These are phyloP conservation scores for Galago senegalensis DNA, from an alignment of 2,797 vertebrate genomes.

Conservation along the genomic window DNA sequence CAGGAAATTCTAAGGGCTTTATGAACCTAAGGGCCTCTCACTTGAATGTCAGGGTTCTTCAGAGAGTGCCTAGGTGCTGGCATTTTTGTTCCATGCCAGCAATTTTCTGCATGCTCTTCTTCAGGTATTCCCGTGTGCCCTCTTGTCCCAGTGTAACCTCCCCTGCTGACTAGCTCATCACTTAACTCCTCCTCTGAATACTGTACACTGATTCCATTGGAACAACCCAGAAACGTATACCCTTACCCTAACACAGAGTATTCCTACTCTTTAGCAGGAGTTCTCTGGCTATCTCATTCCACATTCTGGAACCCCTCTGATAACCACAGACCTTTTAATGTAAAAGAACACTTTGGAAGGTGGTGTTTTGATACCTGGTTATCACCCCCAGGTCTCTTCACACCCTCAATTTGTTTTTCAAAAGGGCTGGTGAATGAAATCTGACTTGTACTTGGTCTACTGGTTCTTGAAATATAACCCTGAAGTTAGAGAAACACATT, in stretches of 20 bases:
- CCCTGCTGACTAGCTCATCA: neutral
- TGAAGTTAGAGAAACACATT: neutral
- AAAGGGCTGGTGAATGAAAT: neutral
- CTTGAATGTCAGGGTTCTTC: neutral
- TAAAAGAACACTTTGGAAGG: neutral
- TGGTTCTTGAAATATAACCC: neutral
- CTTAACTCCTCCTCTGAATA: neutral
- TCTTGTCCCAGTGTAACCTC: neutral
- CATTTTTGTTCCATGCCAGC: neutral
- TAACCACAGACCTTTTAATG: neutral
- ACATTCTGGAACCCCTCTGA: neutral
- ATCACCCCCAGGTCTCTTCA: neutral
- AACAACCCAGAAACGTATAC: neutral
- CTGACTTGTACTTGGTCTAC: neutral
- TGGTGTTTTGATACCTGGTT: neutral
- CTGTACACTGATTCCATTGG: neutral
- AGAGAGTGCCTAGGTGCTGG: neutral
- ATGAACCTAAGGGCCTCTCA: neutral
- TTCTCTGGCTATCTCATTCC: neutral
- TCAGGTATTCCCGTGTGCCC: neutral
- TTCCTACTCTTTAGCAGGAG: neutral
- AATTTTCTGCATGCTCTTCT: neutral
- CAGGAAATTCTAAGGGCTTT: neutral
- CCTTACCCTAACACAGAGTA: neutral
- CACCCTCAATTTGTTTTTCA: neutral